Evolutionary conservation across 2,888 invertebrate genomes (phyloP).

Genomic region (Agriopis marginaria): DNA sequence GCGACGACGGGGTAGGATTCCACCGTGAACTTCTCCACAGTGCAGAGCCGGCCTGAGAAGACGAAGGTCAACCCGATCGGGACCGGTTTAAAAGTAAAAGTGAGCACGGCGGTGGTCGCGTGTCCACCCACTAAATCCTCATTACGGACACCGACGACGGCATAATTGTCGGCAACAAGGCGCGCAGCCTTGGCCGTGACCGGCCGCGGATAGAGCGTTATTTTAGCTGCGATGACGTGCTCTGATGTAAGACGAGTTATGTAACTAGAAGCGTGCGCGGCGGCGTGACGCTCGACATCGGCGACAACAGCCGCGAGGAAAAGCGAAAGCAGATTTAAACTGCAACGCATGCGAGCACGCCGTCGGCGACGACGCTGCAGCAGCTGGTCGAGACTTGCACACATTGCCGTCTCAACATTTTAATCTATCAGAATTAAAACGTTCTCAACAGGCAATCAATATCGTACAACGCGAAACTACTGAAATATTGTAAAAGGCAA

Average conservation of each 20-base stretch:
- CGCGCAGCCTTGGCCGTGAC: constrained; percentile 85
- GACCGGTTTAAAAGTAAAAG: constrained; percentile 85
- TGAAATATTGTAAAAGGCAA: constrained; percentile 8
- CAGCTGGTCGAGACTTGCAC: not conserved
- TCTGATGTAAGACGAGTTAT: constrained; percentile 80
- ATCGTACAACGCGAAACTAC: not conserved
- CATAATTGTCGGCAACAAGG: constrained; percentile 78
- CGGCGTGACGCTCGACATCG: constrained; percentile 53
- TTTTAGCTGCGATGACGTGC: constrained; percentile 81
- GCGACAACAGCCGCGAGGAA: constrained; percentile 54
- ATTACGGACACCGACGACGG: constrained; percentile 73
- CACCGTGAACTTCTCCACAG: constrained; percentile 45
- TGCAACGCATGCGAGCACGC: constrained; percentile 53
- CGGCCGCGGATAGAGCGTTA: constrained; percentile 79
- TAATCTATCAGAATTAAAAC: not conserved
- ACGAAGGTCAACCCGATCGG: constrained; percentile 66
- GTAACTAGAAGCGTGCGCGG: constrained; percentile 71
- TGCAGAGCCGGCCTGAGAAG: constrained; percentile 46
- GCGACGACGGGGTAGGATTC: constrained; percentile 34
- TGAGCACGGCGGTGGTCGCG: constrained; percentile 70
- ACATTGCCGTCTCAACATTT: not conserved
- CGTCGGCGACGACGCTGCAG: not conserved
- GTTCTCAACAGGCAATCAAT: not conserved
- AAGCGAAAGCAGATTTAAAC: constrained; percentile 81
- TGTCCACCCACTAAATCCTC: constrained; percentile 85